Conservation (phyloP, 2,888 invertebrate genomes). For the Lamellibrachia columna region DNA sequence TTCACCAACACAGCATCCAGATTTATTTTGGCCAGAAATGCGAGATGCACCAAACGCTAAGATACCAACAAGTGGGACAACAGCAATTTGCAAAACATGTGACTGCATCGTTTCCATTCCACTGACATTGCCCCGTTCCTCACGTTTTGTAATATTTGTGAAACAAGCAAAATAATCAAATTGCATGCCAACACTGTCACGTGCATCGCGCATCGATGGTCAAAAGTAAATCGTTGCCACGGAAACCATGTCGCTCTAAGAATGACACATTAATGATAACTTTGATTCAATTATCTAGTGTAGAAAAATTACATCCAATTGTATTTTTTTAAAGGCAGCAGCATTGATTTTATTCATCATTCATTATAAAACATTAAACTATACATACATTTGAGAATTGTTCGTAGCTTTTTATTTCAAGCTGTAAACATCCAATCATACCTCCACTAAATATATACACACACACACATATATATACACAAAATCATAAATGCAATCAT, state of each 20-base stretch:
- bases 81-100: not conserved
- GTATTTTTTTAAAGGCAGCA: not conserved
- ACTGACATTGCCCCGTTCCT: not conserved
- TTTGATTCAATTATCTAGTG: not conserved
- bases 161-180: not conserved
- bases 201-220: not conserved
- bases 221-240: not conserved
- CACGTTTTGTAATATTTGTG: not conserved
- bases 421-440: not conserved
- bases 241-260: not conserved
- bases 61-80: not conserved
- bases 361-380: not conserved
- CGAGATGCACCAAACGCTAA: not conserved
- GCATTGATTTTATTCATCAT: not conserved
- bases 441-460: not conserved
- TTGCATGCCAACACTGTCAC: not conserved
- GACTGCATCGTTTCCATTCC: not conserved
- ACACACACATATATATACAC: not conserved
- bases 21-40: not conserved
- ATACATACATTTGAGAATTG: not conserved
- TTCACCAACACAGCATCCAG: not conserved
- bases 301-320: not conserved
- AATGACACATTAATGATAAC: not conserved
- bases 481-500: constrained; percentile 4
- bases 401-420: not conserved